Conservation (phyloP, 2,888 invertebrate species). For the Spatulosminthurus flaviceps region DNA sequence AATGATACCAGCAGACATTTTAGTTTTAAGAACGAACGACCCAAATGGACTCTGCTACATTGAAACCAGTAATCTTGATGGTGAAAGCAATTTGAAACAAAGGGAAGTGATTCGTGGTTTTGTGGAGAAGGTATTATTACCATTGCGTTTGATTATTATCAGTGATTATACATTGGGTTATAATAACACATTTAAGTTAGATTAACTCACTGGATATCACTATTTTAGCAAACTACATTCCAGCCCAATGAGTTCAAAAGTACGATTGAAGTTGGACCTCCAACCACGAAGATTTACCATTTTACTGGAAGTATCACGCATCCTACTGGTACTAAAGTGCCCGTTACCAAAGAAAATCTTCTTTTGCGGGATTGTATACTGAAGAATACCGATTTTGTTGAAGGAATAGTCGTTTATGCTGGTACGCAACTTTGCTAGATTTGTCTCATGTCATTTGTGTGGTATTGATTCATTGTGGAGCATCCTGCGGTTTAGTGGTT, state of each 20-base stretch:
- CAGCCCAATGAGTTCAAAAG: slow-evolving; percentile 83
- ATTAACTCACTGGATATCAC: neutral
- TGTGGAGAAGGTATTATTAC: slow-evolving; percentile 74
- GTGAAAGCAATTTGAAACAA: slow-evolving; percentile 95
- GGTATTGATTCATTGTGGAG: neutral
- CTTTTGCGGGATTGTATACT: slow-evolving; percentile 91
- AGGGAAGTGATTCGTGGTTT: slow-evolving; percentile 84
- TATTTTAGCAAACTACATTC: slow-evolving; percentile 75
- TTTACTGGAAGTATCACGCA: slow-evolving; percentile 90
- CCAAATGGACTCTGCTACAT: slow-evolving; percentile 89
- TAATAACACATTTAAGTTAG: no score
- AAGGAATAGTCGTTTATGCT: slow-evolving; percentile 96
- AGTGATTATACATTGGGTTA: no score
- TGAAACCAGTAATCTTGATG: slow-evolving; percentile 96
- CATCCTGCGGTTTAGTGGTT: neutral
- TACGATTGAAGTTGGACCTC: slow-evolving; percentile 89
- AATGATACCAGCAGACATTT: slow-evolving; percentile 93
- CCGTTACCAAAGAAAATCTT: slow-evolving; percentile 88
- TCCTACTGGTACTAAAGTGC: slow-evolving; percentile 79
- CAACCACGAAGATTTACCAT: slow-evolving; percentile 94
- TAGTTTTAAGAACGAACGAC: slow-evolving; percentile 88
- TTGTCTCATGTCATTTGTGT: neutral
- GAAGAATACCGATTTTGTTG: slow-evolving; percentile 95
- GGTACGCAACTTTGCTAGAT: no score
- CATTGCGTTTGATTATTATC: no score